phyloP scores from a whole-genome alignment of 2,113 vertebrate genomes.

The Osmerus eperlanus region DNA sequence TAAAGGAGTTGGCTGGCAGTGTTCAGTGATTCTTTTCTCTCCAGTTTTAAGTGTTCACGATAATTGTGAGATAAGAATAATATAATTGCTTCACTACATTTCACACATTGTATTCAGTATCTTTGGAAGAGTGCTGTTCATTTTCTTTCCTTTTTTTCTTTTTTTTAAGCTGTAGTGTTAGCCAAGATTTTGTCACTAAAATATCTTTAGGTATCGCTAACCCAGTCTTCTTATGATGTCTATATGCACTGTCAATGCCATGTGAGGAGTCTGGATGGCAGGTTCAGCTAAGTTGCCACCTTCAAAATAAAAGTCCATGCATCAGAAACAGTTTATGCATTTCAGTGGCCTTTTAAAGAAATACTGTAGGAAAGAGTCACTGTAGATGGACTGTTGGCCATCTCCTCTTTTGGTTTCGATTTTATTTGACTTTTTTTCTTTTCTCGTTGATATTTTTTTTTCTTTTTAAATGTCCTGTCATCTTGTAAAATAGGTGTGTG shows the following conservation, averaged over 20 bases:
- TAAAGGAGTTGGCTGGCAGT: constrained; percentile 30
- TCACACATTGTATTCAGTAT: constrained; percentile 80
- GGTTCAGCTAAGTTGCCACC: constrained; percentile 72
- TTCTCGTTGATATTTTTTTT: constrained; percentile 17
- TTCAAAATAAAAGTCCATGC: constrained; percentile 67
- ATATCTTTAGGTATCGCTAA: constrained; percentile 70
- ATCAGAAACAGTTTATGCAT: constrained; percentile 84
- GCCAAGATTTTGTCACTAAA: constrained; percentile 84
- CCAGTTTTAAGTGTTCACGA: constrained; percentile 77
- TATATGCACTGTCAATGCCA: constrained; percentile 91
- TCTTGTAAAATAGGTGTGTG: constrained; percentile 79
- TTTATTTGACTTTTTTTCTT: constrained; percentile 31
- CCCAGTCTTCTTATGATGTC: constrained; percentile 76
- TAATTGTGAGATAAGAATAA: constrained; percentile 77
- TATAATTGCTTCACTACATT: constrained; percentile 88
- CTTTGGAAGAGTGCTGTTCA: constrained; percentile 89
- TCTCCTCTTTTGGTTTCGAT: constrained; percentile 59
- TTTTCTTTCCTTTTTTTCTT: constrained; percentile 36
- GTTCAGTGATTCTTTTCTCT: constrained; percentile 66
- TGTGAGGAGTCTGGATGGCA: constrained; percentile 79
- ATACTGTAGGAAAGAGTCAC: constrained; percentile 68
- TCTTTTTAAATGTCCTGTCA: constrained; percentile 50
- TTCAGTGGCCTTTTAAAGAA: constrained; percentile 94
- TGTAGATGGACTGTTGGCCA: constrained; percentile 62
- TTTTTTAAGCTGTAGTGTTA: constrained; percentile 84